A percentile compares a stretch with the other conserved stretches of the same genome.
phyloP scores from a whole-genome alignment of 1,140 invertebrate genomes.

The Helicoverpa zea region DNA sequence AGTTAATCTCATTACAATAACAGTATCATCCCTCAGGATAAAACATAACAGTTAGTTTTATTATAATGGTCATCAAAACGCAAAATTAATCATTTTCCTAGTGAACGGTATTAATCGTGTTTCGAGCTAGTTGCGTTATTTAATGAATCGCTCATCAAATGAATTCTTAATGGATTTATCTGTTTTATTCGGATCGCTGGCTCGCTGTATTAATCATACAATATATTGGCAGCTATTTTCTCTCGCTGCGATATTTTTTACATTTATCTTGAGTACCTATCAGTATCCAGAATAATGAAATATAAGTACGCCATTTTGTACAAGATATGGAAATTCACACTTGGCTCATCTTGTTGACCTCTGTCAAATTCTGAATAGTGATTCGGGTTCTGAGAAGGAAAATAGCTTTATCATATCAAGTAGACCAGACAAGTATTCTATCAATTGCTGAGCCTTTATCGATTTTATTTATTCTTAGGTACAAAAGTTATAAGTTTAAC shows the following conservation, averaged over 20 bases:
- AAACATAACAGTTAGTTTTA: background rate
- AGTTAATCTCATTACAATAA: background rate
- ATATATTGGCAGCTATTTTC: no score
- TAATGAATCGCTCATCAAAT: background rate
- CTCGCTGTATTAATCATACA: no score
- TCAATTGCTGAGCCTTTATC: no score
- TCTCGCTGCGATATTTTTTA: no score
- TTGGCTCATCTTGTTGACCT: background rate
- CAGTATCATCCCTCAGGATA: background rate
- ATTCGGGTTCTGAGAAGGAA: background rate
- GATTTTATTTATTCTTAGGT: no score
- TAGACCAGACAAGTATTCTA: no score
- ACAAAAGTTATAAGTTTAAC: no score
- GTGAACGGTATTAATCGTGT: background rate
- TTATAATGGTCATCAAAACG: background rate
- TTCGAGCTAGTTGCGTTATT: background rate
- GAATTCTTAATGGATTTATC: background rate
- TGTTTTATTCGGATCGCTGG: no score
- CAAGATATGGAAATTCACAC: no score
- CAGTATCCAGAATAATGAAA: no score
- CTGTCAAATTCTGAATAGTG: background rate
- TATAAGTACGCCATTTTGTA: no score
- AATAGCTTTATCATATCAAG: background rate
- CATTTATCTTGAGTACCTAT: no score
- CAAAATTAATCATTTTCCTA: conserved; percentile 9